Evolutionary conservation across 1,140 invertebrate genomes (phyloP), one percentile per base, ranked within the genome.

Genomic region (Maconellicoccus hirsutus): DNA sequence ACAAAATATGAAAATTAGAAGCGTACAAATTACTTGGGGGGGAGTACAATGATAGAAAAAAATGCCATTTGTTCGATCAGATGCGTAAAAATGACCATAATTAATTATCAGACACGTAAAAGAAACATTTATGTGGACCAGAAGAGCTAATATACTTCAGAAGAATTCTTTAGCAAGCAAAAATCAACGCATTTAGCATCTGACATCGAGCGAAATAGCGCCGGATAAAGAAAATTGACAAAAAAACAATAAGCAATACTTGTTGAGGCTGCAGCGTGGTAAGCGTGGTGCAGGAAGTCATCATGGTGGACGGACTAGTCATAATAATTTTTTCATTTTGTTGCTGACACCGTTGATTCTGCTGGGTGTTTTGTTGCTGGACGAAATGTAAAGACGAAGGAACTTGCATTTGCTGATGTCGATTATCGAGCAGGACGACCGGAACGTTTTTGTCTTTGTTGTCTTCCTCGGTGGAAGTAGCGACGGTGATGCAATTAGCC

Each of bases 401-500:
- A 25, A 66, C 61, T 19, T 3, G 8, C 10, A 66, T 66, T 23
- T 23, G 25, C 22, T 66, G 61, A 66, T 66, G 61, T 22, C 61
- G 61, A 16, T 66, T 66, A 66, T 75, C 74, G 33, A 75, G 21
- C 14, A 74, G 72, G 1, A 75, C 72, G 22, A 75, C 74, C 1
- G 73, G 72, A 29, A 75, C 59, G 59, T 74, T 73, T 33, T 73
- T 72, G 7, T 73, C 70, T 70, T 73, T 73, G 3, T 75, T 69
- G 29, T 75, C 71, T n/a, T 76, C 76, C 33, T 76, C 76, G 10
- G 76, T 76, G 14, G 75, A 76, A 3, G 76, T 76, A 3, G 75
- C 76, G 14, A 76, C 76, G 42, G 76, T 76, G 26, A 76, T 76
- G 39, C 76, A 76, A 38, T 74, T 73, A 19, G 61, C 29, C 14